Percentiles rank a stretch among this genome's conserved stretches.
phyloP scores from a whole-genome alignment of 2,888 invertebrate species.

The Perithous albicinctus region DNA sequence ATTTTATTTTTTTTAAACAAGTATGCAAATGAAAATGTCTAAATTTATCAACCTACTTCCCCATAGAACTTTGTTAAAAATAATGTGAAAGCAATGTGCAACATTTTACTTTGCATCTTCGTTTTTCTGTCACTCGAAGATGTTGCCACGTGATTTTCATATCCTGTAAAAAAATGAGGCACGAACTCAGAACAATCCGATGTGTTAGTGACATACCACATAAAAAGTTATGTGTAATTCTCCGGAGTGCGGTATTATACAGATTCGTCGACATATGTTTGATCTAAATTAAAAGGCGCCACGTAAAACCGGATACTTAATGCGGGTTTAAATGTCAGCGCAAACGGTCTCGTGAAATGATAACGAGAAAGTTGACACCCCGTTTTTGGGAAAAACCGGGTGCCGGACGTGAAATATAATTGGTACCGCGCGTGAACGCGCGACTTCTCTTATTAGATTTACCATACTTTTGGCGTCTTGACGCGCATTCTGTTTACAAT shows the following conservation, averaged over 20 bases:
- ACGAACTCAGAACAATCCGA: constrained; percentile 28
- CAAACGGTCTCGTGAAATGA: constrained; percentile 70
- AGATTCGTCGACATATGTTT: constrained; percentile 70
- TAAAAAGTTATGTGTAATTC: constrained; percentile 40
- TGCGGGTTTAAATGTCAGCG: constrained; percentile 61
- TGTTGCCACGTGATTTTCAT: constrained; percentile 49
- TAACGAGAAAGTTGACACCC: constrained; percentile 75
- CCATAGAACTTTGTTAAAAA: no score
- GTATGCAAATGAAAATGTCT: no score
- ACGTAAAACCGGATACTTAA: constrained; percentile 71
- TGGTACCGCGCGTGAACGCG: constrained; percentile 48
- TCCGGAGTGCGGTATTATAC: constrained; percentile 21
- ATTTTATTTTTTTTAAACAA: no score
- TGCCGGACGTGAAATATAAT: constrained; percentile 47
- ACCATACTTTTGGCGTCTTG: background rate
- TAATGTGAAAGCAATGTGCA: no score
- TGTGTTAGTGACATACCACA: background rate
- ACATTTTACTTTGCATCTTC: no score
- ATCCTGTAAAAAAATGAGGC: constrained; percentile 33
- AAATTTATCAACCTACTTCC: no score
- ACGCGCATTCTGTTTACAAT: constrained; percentile 75
- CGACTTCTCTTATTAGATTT: constrained; percentile 26
- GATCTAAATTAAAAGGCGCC: constrained; percentile 72
- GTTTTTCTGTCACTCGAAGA: constrained; percentile 1
- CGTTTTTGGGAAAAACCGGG: constrained; percentile 55